Conservation (phyloP, 92 coral and sea anemone species). For the Zoanthus solanderi region DNA sequence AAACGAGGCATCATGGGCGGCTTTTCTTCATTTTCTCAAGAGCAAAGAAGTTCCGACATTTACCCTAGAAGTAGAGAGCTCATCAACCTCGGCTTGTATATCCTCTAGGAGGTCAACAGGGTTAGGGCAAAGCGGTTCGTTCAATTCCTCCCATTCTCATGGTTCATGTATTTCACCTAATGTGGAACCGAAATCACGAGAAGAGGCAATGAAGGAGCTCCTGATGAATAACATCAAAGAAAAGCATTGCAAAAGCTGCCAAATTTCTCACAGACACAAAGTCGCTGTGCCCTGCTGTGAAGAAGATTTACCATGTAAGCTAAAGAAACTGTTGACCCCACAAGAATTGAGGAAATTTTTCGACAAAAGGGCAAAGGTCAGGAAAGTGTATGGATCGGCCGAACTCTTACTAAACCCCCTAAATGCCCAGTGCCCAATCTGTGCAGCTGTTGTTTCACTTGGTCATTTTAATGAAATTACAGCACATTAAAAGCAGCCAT, state of each 20-base stretch:
- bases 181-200: background rate
- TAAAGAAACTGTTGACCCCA: constrained; percentile 53
- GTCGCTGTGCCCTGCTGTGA: constrained; percentile 42
- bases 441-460: constrained; percentile 54
- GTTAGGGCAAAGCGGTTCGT: too few species aligned
- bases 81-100: too few species aligned
- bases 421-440: constrained; percentile 45
- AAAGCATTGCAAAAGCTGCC: background rate
- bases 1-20: too few species aligned
- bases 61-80: too few species aligned
- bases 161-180: too few species aligned
- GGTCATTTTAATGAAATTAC: constrained; percentile 46
- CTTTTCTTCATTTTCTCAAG: too few species aligned
- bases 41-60: too few species aligned
- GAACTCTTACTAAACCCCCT: background rate
- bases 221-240: constrained; percentile 32
- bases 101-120: too few species aligned
- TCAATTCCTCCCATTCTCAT: too few species aligned
- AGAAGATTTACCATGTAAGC: constrained; percentile 51
- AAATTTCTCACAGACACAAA: background rate
- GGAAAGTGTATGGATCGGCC: constrained; percentile 42
- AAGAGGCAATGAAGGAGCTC: background rate
- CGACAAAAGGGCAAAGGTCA: constrained; percentile 41
- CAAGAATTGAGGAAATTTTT: constrained; percentile 50
- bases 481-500: constrained; percentile 33